Evolutionary conservation across 2,113 vertebrate species (phyloP).

Genomic region (Aix galericulata): DNA sequence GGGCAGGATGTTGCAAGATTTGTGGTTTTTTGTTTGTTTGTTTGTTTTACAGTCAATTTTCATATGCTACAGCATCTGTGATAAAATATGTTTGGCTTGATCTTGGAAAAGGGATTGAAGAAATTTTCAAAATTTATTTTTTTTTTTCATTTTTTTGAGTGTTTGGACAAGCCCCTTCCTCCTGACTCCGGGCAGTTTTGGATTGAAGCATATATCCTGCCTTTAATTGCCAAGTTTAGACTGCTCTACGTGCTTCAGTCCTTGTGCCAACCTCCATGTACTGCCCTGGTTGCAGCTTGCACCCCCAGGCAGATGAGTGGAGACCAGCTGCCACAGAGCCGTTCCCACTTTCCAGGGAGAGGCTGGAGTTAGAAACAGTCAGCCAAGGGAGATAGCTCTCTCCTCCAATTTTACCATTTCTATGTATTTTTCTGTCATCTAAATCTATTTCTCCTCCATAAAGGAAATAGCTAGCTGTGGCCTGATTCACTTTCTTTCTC

Average conservation of each 20-base stretch:
- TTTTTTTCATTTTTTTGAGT: not conserved
- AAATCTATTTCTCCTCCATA: not conserved
- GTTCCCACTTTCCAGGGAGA: rapidly evolving
- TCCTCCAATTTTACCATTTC: not conserved
- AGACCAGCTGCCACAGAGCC: not conserved
- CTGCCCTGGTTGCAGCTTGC: not conserved
- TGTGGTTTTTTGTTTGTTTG: too few relatives aligned
- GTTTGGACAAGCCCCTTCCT: not conserved
- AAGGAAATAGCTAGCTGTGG: not conserved
- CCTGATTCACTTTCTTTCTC: not conserved
- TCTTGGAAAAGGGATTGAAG: not conserved
- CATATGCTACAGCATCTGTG: not conserved
- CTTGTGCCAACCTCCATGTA: not conserved
- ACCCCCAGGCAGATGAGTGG: not conserved
- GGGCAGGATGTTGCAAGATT: not conserved
- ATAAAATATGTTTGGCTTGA: not conserved
- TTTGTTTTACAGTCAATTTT: not conserved
- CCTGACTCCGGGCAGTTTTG: not conserved
- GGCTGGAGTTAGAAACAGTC: not conserved
- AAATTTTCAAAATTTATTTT: not conserved
- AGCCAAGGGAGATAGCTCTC: not conserved
- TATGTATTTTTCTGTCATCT: not conserved
- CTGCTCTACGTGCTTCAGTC: not conserved
- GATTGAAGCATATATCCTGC: not conserved
- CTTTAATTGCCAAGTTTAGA: not conserved